A percentile compares a stretch with the other conserved stretches of the same genome.
These are phyloP conservation scores for Chloebia gouldiae DNA, from an alignment of 2,113 vertebrate species.

Conservation along the genomic window DNA sequence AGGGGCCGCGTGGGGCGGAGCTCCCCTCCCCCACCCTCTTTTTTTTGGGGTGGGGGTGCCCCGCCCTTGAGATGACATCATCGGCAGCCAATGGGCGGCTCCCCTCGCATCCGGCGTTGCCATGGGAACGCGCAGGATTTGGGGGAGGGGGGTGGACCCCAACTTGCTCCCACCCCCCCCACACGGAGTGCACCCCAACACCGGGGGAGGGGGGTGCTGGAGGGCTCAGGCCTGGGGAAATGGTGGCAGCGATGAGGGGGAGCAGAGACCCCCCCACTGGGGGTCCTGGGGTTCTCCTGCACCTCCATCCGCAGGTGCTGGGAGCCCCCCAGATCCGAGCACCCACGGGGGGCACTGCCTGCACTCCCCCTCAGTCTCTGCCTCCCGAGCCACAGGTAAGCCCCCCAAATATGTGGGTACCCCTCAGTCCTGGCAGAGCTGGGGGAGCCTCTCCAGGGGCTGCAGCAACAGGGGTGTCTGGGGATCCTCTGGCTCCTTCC, in stretches of 20 bases:
- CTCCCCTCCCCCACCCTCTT: neutral
- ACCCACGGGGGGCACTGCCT: neutral
- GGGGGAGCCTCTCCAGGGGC: neutral
- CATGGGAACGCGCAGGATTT: neutral
- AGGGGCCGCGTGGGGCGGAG: neutral
- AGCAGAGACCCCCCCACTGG: neutral
- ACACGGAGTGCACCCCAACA: neutral
- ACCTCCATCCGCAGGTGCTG: neutral
- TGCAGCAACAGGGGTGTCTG: neutral
- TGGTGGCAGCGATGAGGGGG: neutral
- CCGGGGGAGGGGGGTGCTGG: neutral
- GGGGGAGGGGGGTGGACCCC: neutral
- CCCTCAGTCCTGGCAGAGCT: neutral
- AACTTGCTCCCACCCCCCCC: neutral
- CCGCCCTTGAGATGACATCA: constrained; percentile 24
- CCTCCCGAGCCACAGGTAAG: neutral
- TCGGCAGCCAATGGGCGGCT: constrained; percentile 32
- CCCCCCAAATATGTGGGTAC: neutral
- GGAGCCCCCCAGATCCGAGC: neutral
- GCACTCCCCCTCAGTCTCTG: neutral
- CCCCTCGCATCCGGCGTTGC: neutral
- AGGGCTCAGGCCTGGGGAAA: neutral
- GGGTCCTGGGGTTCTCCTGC: neutral
- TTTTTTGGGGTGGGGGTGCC: neutral
- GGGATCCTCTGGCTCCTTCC: too few relatives aligned